Base-by-base conservation (phyloP, 2,888 invertebrate species). In the Macaria liturata region DNA sequence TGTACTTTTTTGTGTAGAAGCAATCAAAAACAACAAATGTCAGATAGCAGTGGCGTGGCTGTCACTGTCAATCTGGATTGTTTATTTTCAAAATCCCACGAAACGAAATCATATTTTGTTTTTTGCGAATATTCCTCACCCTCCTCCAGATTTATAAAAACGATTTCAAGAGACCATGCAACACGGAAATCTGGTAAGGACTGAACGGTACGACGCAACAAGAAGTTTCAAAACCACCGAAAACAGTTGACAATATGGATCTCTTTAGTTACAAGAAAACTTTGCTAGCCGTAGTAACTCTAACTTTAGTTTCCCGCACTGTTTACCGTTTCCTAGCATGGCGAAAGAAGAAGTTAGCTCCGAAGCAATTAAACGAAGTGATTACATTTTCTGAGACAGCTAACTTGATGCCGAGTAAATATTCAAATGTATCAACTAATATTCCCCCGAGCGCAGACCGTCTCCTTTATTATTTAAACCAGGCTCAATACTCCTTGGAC, bases 401-500 rank as follows among this genome's bases (percentile, higher is more conserved):
- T 4, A 70, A 71, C 31, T 40, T 80, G 8, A 80, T 75, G 59
- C 80, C 70, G 62, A 89, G 87, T 63, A 84, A 85, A 75, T 78
- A 84, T 64, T 85, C 86, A 9, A 9, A 8, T 42, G n/a, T 32
- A 37, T 0, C 80, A 81, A 4, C 79, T 79, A 45, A 74, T 65
- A 76, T 88, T 32, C 73, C 85, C 0, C 61, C 69, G 37, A 87
- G 83, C 65, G 79, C 84, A 77, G 84, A 87, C 3, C 70, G 74
- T 32, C 20, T 80, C 43, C 59, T 80, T 9, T 64, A 66, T 46
- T 79, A 76, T 57, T 62, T 80, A 32, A 69, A 46, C 44, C 52
- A 57, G 43, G 93, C 95, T 0, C 80, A 78, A 56, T 68, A 84
- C 7, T 92, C 92, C 7, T 72, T 97, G 44, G 95, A 95, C 71